These are phyloP conservation scores for Tragelaphus scriptus DNA, from an alignment of 2,113 vertebrate genomes.

Conservation along the genomic window DNA sequence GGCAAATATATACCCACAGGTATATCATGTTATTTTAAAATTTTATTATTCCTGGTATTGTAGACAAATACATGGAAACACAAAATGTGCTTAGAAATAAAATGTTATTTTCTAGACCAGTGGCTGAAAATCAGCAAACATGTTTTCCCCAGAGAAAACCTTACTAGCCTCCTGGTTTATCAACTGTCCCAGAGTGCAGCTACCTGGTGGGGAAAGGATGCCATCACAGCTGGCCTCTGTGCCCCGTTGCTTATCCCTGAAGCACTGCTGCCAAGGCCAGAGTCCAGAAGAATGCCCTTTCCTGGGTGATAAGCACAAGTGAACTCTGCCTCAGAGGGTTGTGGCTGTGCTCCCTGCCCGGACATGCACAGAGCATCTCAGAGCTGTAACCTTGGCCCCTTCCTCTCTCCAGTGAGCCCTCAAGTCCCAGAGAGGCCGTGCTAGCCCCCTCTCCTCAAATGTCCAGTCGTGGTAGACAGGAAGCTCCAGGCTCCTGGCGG, in stretches of 20 bases:
- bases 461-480: neutral
- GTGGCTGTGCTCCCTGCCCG: accelerated
- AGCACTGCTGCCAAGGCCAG: neutral
- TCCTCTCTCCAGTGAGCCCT: neutral
- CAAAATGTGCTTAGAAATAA: neutral
- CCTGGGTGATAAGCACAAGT: neutral
- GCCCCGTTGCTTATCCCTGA: neutral
- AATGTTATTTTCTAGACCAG: neutral
- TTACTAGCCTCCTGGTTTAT: neutral
- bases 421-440: neutral
- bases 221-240: no score
- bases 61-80: neutral
- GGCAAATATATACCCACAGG: neutral
- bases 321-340: neutral
- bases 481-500: neutral
- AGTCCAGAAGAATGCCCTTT: neutral
- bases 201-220: neutral
- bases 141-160: neutral
- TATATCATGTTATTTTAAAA: neutral
- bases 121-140: slow-evolving; percentile 14
- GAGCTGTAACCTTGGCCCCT: neutral
- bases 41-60: neutral
- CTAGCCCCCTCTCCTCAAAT: neutral
- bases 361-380: neutral
- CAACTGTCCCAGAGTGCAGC: neutral